These are phyloP conservation scores for Synodontis membranacea DNA, from an alignment of 2,113 vertebrate species.

Conservation along the genomic window DNA sequence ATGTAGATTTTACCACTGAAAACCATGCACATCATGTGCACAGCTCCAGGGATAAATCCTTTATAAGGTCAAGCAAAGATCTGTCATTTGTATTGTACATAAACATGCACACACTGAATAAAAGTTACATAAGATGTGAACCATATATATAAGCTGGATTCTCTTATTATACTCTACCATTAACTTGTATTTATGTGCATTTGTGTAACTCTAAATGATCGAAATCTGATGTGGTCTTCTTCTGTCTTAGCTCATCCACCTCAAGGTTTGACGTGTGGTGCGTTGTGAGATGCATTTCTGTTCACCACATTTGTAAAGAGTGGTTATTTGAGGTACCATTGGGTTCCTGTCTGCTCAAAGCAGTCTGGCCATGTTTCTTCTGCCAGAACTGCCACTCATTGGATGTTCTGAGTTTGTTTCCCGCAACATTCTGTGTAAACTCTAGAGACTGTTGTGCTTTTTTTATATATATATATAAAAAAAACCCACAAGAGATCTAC, in stretches of 20 bases:
- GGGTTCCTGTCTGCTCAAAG: background rate
- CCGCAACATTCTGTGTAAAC: background rate
- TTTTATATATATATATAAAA: no score
- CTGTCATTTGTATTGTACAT: background rate
- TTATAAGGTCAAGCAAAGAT: slow-evolving; percentile 9
- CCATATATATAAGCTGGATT: no score
- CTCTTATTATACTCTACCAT: background rate
- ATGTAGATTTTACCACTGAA: background rate
- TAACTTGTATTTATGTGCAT: background rate
- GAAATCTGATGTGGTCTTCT: no score
- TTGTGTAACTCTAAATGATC: background rate
- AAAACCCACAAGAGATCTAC: background rate
- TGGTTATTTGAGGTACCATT: background rate
- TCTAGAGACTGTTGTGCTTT: background rate
- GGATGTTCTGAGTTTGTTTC: background rate
- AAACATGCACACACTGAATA: background rate
- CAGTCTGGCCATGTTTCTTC: background rate
- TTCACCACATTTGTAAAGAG: background rate
- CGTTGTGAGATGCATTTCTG: background rate
- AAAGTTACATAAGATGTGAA: background rate
- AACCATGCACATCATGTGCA: background rate
- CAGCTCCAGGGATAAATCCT: slow-evolving; percentile 1
- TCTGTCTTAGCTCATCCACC: background rate
- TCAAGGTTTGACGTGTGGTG: background rate
- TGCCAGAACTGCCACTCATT: background rate